Conservation (phyloP, 2,113 vertebrate species). For the Rhinogobius similis region DNA sequence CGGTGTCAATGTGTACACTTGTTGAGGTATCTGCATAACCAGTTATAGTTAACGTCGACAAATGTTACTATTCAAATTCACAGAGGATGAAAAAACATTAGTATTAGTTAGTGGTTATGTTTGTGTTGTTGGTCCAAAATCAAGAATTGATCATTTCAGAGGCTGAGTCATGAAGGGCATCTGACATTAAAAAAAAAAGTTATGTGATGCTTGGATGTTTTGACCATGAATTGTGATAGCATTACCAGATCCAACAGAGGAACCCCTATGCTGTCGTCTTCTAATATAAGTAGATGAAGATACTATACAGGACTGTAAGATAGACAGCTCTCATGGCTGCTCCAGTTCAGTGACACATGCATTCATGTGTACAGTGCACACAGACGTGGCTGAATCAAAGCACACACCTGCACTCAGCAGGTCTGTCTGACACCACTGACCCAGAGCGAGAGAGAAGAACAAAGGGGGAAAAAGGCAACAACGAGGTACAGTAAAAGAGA, state of each 20-base stretch:
- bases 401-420: constrained; percentile 79
- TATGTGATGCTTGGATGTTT: not conserved
- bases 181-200: not conserved
- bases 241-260: not conserved
- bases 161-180: not conserved
- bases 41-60: constrained; percentile 17
- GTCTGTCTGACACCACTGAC: constrained; percentile 76
- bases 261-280: not conserved
- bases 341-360: constrained; percentile 44
- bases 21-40: not conserved
- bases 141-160: not conserved
- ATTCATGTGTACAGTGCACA: constrained; percentile 53
- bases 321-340: constrained; percentile 26
- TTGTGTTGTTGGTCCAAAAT: not conserved
- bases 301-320: constrained; percentile 25
- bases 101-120: not conserved
- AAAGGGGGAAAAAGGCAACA: constrained; percentile 52
- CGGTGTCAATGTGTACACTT: constrained; percentile 12
- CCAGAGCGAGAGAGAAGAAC: constrained; percentile 60
- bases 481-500: constrained; percentile 60
- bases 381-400: constrained; percentile 62
- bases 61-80: constrained; percentile 24
- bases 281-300: not conserved
- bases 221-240: not conserved
- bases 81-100: constrained; percentile 3